Evolutionary conservation across 2,888 invertebrate species (phyloP), one percentile per base, ranked within the genome.

Genomic region (Eupelmus urozonus): DNA sequence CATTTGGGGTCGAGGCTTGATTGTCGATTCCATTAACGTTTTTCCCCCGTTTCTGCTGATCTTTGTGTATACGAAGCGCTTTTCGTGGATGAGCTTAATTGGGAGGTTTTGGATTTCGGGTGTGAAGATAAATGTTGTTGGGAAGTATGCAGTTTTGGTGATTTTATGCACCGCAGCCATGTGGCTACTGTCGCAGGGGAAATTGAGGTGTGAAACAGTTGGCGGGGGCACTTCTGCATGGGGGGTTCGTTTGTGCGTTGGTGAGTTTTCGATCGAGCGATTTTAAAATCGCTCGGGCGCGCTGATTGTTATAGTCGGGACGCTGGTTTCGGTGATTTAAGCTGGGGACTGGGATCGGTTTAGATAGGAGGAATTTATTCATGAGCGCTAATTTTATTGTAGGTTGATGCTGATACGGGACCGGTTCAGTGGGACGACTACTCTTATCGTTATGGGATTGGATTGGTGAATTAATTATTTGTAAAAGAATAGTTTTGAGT

Each of bases 131-230:
- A 60, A 60, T 60, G 60, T 20, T 18, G n/a, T 51, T 42, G 20
- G 53, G 3, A 20, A 3, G 53, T 20, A 49, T 20, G 20, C 18
- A 20, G 11, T n/a, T n/a, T 18, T 40, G 53, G 34, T 18, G 53
- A 55, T 49, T 27, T 13, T 1, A 2, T 34, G 42, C 7, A 55
- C 4, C 23, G 23, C 1, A 13, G 16, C 49, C 70, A 60, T 23
- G 16, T 25, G 57, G 70, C 20, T 62, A 40, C 55, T 66, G 13
- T 7, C 16, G 27, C 11, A 55, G 55, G 49, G 59, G n/a, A 13
- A 57, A 59, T 62, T 13, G 53, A 62, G 70, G 70, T 70, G 70
- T 60, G 60, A 60, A 70, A 25, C 69, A 27, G 49, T 59, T 70
- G 59, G 57, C 45, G 29, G 23, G 11, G 16, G 11, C 11, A 9